A percentile compares a stretch with the other conserved stretches of the same genome.
phyloP scores from a whole-genome alignment of 2,888 invertebrate genomes.

The Pecten maximus region DNA sequence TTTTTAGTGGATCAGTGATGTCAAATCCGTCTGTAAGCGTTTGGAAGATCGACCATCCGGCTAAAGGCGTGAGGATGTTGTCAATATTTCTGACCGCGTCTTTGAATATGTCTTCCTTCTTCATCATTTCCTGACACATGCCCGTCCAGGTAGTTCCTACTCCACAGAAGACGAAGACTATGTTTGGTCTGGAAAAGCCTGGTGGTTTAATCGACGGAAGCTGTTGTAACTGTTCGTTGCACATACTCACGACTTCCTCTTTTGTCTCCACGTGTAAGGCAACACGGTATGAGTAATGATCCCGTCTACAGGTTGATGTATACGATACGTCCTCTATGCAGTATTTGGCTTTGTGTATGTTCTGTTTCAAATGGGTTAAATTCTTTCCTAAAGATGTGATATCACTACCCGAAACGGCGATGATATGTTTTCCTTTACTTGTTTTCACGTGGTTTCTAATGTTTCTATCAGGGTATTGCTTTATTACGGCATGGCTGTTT shows the following conservation, averaged over 20 bases:
- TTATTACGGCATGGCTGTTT: slow-evolving; percentile 65
- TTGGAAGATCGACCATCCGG: slow-evolving; percentile 53
- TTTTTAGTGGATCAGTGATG: slow-evolving; percentile 57
- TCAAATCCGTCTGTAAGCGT: slow-evolving; percentile 51
- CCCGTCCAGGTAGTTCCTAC: slow-evolving; percentile 66
- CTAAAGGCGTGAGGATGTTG: slow-evolving; percentile 43
- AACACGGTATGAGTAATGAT: slow-evolving; percentile 54
- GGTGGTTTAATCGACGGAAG: not conserved
- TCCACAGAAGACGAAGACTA: slow-evolving; percentile 69
- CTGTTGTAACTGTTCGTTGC: not conserved
- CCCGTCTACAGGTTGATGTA: slow-evolving; percentile 41
- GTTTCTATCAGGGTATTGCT: not conserved
- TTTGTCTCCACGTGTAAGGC: slow-evolving; percentile 48
- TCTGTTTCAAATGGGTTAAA: not conserved
- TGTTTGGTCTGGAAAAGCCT: slow-evolving; percentile 31
- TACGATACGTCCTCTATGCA: not conserved
- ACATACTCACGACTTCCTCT: slow-evolving; percentile 43
- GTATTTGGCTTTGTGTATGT: slow-evolving; percentile 8
- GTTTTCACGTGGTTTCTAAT: not conserved
- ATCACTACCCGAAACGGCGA: not conserved
- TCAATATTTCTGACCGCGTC: slow-evolving; percentile 57
- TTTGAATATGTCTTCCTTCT: slow-evolving; percentile 52
- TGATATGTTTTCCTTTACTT: not conserved
- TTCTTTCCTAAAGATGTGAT: not conserved
- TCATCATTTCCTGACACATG: slow-evolving; percentile 65